phyloP scores from a whole-genome alignment of 1,140 invertebrate species.

The Hyles vespertilio region DNA sequence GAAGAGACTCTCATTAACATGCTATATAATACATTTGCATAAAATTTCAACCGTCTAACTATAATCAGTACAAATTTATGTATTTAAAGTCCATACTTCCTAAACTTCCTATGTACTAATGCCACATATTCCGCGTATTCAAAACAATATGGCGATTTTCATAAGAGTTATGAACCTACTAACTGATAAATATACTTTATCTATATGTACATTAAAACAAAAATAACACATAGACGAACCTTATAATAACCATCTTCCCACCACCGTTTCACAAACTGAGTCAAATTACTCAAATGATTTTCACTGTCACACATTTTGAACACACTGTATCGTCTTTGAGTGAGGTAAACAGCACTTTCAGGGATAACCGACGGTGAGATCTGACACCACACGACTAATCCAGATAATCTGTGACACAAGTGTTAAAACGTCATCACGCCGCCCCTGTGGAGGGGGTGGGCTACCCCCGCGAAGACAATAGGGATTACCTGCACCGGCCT shows the following conservation, averaged over 20 bases:
- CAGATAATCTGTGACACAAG: slow-evolving; percentile 24
- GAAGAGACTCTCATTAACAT: no score
- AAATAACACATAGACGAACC: slow-evolving; percentile 21
- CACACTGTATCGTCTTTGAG: neutral
- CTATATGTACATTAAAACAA: no score
- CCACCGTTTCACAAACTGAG: slow-evolving; percentile 53
- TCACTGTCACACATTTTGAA: slow-evolving; percentile 23
- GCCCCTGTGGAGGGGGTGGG: slow-evolving; percentile 24
- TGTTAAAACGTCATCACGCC: slow-evolving; percentile 19
- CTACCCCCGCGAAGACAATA: slow-evolving; percentile 33
- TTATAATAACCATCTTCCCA: slow-evolving; percentile 52
- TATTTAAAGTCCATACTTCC: no score
- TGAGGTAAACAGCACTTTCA: neutral
- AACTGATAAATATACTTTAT: no score
- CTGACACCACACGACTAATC: slow-evolving; percentile 20
- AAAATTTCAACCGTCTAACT: no score
- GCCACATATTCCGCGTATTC: no score
- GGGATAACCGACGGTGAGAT: slow-evolving; percentile 5
- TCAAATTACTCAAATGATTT: slow-evolving; percentile 36
- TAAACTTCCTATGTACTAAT: no score
- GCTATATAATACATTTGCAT: no score
- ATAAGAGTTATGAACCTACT: no score
- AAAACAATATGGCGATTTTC: no score
- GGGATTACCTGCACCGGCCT: slow-evolving; percentile 1
- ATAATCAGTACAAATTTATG: no score